These are phyloP conservation scores for Diadophis punctatus DNA, from an alignment of 2,113 vertebrate genomes.

Conservation along the genomic window DNA sequence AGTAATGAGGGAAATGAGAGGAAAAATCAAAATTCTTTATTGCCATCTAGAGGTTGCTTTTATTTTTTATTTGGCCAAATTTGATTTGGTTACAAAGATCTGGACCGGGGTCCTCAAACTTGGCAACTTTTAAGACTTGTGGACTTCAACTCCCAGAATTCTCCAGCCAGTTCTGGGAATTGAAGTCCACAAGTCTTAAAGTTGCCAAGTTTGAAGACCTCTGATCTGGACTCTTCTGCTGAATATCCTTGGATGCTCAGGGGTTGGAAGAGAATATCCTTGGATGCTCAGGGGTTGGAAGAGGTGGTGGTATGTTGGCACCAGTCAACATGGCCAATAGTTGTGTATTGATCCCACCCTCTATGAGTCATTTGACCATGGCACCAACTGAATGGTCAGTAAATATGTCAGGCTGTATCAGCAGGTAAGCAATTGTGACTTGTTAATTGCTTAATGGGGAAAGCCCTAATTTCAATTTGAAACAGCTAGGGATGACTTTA, in stretches of 20 bases:
- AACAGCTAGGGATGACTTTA: not conserved
- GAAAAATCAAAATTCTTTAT: not conserved
- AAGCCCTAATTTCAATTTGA: not conserved
- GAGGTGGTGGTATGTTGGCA: not conserved
- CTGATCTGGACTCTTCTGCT: not conserved
- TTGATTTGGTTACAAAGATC: not conserved
- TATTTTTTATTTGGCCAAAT: not conserved
- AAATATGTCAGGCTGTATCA: not conserved
- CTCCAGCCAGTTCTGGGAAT: too few relatives aligned
- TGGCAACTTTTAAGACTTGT: too few relatives aligned
- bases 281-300: not conserved
- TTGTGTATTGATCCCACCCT: not conserved
- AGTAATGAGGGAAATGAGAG: not conserved
- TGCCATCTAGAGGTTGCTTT: not conserved
- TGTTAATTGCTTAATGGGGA: not conserved
- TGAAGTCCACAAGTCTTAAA: too few relatives aligned
- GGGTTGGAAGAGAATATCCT: too few relatives aligned
- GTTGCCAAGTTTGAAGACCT: too few relatives aligned
- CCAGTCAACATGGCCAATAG: not conserved
- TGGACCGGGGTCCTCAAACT: not conserved
- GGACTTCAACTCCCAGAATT: too few relatives aligned
- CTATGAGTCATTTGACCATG: not conserved
- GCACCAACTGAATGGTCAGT: not conserved
- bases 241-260: too few relatives aligned
- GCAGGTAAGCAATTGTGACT: not conserved